Evolutionary conservation across 2,113 vertebrate genomes (phyloP).

Genomic region (Poeciliopsis prolifica): DNA sequence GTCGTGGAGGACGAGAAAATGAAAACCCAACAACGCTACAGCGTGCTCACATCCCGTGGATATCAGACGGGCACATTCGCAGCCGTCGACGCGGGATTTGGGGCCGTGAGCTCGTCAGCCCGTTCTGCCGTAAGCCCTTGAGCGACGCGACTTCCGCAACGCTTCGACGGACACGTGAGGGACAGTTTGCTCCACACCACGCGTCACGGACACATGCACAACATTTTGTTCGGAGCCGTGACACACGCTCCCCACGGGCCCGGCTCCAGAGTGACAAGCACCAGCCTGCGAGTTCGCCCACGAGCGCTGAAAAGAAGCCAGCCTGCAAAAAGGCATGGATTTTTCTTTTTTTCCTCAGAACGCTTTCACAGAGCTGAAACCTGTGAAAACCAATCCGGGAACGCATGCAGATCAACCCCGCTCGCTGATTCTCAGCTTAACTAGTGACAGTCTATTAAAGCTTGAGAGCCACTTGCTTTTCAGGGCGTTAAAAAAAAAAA

Average conservation of each 20-base stretch:
- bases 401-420: slow-evolving; percentile 26
- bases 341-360: not conserved
- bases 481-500: not conserved
- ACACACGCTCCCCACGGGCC: slow-evolving; percentile 39
- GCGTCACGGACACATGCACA: slow-evolving; percentile 36
- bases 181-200: slow-evolving; percentile 58
- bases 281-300: slow-evolving; percentile 67
- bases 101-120: not conserved
- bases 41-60: slow-evolving; percentile 17
- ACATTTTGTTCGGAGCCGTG: slow-evolving; percentile 61
- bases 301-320: slow-evolving; percentile 64
- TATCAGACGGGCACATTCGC: slow-evolving; percentile 2
- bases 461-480: slow-evolving; percentile 62
- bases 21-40: not conserved
- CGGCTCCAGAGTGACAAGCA: slow-evolving; percentile 49
- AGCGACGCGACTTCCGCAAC: slow-evolving; percentile 10
- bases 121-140: slow-evolving; percentile 9
- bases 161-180: slow-evolving; percentile 47
- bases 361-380: slow-evolving; percentile 45
- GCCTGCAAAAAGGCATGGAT: slow-evolving; percentile 51
- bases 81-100: not conserved
- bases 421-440: slow-evolving; percentile 50
- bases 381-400: slow-evolving; percentile 51
- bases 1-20: slow-evolving; percentile 25
- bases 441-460: slow-evolving; percentile 68